Evolutionary conservation across 2,888 invertebrate genomes (phyloP), one percentile per base, ranked within the genome.

Genomic region (Altica lythri): DNA sequence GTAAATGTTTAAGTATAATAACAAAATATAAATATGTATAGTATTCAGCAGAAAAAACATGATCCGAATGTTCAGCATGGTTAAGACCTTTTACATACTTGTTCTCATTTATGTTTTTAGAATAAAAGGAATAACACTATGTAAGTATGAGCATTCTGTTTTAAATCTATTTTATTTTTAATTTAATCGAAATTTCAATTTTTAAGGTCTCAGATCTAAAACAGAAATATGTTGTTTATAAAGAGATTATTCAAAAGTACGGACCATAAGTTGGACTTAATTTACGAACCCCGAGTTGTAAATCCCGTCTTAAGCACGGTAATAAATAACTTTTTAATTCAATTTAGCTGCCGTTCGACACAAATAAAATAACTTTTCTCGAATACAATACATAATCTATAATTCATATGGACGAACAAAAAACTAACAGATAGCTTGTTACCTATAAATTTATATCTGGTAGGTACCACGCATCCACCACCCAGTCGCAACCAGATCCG

Each of bases 361-460:
- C 64, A 64, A 70, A 71, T 69, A 69, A 70, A 71, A 70, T 70
- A 70, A 67, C 68, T 70, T 67, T 68, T 65, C 62, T 60, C 61
- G 72, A 72, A 73, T 72, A 73, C 73, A 73, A 73, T 73, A 70
- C 72, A 69, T 71, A 70, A 73, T 73, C 71, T 73, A 73, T 73
- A 73, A 73, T 73, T 73, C 73, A 73, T 73, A 72, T 68, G 63
- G 53, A 61, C 49, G 45, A 49, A 57, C 61, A 66, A 68, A 40
- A 67, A 68, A 67, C 61, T 59, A 62, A 59, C 59, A 58, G 60
- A 57, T 54, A 55, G 61, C 66, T 65, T 67, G 67, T 68, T 68
- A 68, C 65, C 65, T 56, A 62, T 55, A 62, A 62, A 69, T 68
- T 68, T 69, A 67, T 69, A 61, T 61, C 63, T 55, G 55, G 55